Base-by-base conservation (phyloP, 2,113 vertebrate species). In the Podilymbus podiceps region DNA sequence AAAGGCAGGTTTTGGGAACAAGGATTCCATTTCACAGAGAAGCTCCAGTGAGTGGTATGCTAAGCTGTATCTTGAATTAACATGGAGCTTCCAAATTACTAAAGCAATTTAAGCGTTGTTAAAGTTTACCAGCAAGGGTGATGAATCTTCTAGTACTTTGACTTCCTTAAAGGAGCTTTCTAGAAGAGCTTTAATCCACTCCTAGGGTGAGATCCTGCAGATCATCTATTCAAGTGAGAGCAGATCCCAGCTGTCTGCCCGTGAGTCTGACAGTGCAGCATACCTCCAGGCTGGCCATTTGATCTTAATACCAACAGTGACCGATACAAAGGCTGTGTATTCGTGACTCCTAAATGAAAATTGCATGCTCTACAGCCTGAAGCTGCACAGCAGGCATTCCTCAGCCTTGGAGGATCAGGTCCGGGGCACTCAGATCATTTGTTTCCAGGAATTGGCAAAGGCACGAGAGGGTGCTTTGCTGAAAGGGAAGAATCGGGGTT, bases 81-180 rank as follows among this genome's bases (percentile, higher is more conserved):
- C 31, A 7, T 60, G 14, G 22, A 64, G 17, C 55, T 87, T 49
- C 52, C 76, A 52, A 52, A 7, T 83, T 50, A 24, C 2, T 5
- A 12, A 76, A 52, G 7, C 0, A 0, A 56, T 42, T 33, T 49
- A 71, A 46, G 12, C 7, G 0, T 20, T 49, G 28, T 35, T 82
- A 27, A 38, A 56, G 38, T 44, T 82, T 30, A 73, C 33, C 6
- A 38, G 38, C 25, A 68, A 28, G 60, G 44, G 11, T 11, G 27
- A 33, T 55, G 4, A 50, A 21, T 52, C 12, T 76, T 53, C 21
- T 75, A 13, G 30, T 71, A 33, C n/a, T 72, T 33, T 30, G 28
- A 27, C 9, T 55, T 79, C n/a, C 53, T 80, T 50, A 50, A 71
- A 64, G 50, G 8, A 85, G 7, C 27, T 49, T 86, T 85, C 31